Base-by-base conservation (phyloP, 2,797 vertebrate genomes). In the Lagodon rhomboides region DNA sequence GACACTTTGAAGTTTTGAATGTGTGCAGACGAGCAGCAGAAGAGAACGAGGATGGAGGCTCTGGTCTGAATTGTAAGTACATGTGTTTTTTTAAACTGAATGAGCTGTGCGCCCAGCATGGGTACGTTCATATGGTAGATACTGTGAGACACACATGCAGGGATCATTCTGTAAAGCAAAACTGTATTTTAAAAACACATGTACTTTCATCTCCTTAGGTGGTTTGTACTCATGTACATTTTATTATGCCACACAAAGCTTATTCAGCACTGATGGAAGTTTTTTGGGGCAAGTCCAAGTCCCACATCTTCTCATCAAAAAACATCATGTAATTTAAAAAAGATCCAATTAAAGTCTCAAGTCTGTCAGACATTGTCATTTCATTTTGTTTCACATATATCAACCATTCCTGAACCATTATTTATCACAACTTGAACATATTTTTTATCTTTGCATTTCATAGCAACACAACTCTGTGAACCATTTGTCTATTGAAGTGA, bases 1-100 rank as follows among this genome's bases (percentile, higher is more conserved):
- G 54, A 73, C 20, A n/a, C 58, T 84, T 73, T 82, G 55, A 84
- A 79, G 68, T 67, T 69, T 55, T 46, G 15, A 60, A 64, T 44
- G 25, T 25, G 38, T 55, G 34, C 23, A 55, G 23, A 56, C 46
- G 17, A 63, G 55, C 30, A 25, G n/a, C 30, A 44, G 47, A 5
- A 15, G 23, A 68, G 10, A n/a, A 43, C 18, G 12, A 3, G 30
- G 64, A 34, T 20, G 23, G 61, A 67, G 50, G 27, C 23, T 18
- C 15, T 2, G 38, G 50, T 20, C 44, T 23, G 5, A 34, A 54
- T 50, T 66, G 51, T 46, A 55, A 76, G 60, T 41, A 54, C 10
- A 50, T 20, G 12, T 30, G 4, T 22, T 71, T 58, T 72, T 20
- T 41, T 66, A 49, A 34, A 53, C 44, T 15, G 23, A 16, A 38